Evolutionary conservation across 2,113 vertebrate species (phyloP).

Genomic region (Acrocephalus arundinaceus): DNA sequence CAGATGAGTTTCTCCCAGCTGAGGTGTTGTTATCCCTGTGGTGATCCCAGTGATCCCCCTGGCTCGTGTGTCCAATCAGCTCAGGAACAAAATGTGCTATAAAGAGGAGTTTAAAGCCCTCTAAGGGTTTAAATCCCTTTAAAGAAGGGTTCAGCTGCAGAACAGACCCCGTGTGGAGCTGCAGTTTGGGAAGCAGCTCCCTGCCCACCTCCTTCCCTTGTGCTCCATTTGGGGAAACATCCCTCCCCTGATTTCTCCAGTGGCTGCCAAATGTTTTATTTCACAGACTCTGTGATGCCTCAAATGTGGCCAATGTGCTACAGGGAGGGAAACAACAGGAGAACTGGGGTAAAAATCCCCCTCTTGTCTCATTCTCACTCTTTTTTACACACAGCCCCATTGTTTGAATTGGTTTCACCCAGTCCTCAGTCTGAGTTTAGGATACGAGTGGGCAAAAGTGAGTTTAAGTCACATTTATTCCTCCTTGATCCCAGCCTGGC

Average conservation of each 20-base stretch:
- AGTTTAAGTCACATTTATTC: slow-evolving; percentile 21
- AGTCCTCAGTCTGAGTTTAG: neutral
- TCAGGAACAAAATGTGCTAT: neutral
- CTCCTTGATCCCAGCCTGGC: slow-evolving; percentile 12
- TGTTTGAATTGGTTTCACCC: neutral
- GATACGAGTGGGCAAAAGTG: neutral
- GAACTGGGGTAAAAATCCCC: neutral
- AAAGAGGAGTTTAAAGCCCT: neutral
- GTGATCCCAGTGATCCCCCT: neutral
- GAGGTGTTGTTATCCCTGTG: neutral
- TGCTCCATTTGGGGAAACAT: neutral
- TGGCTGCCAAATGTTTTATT: neutral
- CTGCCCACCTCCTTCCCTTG: neutral
- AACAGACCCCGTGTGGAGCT: neutral
- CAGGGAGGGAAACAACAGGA: neutral
- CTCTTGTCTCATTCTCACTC: neutral
- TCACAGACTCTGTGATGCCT: neutral
- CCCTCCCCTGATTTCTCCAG: neutral
- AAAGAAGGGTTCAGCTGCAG: neutral
- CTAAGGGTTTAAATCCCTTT: neutral
- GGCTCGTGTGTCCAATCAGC: neutral
- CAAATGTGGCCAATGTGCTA: neutral
- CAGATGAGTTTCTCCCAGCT: neutral
- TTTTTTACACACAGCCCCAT: neutral
- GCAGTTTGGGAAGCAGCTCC: neutral